Evolutionary conservation across 2,888 invertebrate genomes (phyloP), one percentile per base, ranked within the genome.

Genomic region (Camponotus fellah): DNA sequence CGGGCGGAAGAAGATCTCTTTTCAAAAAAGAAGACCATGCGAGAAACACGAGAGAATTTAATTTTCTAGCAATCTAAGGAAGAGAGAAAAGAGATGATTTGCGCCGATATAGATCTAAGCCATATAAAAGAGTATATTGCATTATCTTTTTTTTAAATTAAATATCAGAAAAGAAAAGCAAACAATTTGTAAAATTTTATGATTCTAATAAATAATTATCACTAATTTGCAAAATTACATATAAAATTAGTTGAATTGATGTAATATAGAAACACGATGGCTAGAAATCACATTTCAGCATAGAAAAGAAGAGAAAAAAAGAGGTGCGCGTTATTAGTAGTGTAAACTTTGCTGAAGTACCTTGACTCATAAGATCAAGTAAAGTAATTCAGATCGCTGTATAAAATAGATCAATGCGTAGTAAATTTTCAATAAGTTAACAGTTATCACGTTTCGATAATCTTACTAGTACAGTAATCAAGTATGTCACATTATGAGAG

Each of bases 301-400:
- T 6, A 8, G 9, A 71, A 37, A 17, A 49, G 8, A 53, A 53
- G 6, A 49, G 17, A n/a, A 53, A 53, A 53, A 8, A 53, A 53
- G n/a, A 3, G 12, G 14, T 12, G 2, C 49, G 8, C 49, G n/a
- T n/a, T 53, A 49, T 5, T n/a, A 14, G 32, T 43, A 14, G 37
- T 76, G 37, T 76, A 49, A 75, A 64, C 49, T 64, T 43, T 64
- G 37, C 14, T 49, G 46, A 64, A 62, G 65, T 76, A 6, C 9
- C 37, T 53, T 76, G 64, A 75, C 37, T 21, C 26, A 10, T 64
- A 65, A 37, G 64, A 76, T 76, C 49, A 76, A 76, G 12, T 76
- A 65, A 12, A 49, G 6, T 26, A 37, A 75, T 6, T 64, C n/a
- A 75, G 46, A 72, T 5, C 32, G 32, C 32, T 43, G n/a, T 37